phyloP scores from a whole-genome alignment of 2,113 vertebrate species.

The Dissostichus mawsoni region DNA sequence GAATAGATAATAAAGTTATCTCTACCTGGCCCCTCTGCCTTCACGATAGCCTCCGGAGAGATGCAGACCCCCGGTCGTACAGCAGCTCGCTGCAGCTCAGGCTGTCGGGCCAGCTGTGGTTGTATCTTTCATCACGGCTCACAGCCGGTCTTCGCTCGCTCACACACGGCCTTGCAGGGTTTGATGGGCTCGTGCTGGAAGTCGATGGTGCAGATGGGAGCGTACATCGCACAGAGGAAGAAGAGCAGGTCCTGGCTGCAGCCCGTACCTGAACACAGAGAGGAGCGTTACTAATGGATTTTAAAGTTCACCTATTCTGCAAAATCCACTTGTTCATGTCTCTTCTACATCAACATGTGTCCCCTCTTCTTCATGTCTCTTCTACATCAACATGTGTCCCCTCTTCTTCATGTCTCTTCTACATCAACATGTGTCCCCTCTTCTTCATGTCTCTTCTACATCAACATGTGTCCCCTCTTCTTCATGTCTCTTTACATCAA shows the following conservation, averaged over 20 bases:
- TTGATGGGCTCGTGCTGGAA: constrained; percentile 99
- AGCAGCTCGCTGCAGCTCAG: constrained; percentile 94
- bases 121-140: constrained; percentile 94
- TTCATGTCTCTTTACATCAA: too few species aligned
- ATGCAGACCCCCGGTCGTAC: constrained; percentile 97
- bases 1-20: background rate
- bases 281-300: background rate
- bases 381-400: too few species aligned
- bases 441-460: too few species aligned
- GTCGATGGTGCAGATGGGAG: constrained; percentile 98
- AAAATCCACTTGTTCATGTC: too few species aligned
- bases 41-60: constrained; percentile 97
- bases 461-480: too few species aligned
- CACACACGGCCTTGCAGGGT: constrained; percentile 96
- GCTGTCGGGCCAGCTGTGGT: constrained; percentile 96
- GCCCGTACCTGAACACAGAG: constrained; percentile 79
- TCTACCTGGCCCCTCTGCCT: constrained; percentile 91
- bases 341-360: too few species aligned
- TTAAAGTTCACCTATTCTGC: too few species aligned
- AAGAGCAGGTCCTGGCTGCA: constrained; percentile 96
- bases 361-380: too few species aligned
- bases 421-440: too few species aligned
- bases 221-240: constrained; percentile 98
- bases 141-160: constrained; percentile 92
- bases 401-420: too few species aligned